These are phyloP conservation scores for Eurosta solidaginis DNA, from an alignment of 1,140 invertebrate species.

Conservation along the genomic window DNA sequence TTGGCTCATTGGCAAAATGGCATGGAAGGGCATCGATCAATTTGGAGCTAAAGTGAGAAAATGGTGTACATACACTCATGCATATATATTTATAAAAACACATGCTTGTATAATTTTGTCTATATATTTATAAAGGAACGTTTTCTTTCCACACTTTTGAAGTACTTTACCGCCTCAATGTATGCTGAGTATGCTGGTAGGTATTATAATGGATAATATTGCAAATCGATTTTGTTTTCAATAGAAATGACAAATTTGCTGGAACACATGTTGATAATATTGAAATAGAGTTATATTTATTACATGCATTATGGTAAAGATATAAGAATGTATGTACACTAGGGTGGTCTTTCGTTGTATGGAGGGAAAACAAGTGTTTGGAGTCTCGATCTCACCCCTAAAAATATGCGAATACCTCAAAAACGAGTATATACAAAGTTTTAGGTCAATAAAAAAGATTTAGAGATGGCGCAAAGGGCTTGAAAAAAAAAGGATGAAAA, in stretches of 20 bases:
- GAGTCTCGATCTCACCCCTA: too few relatives aligned
- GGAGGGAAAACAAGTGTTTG: too few relatives aligned
- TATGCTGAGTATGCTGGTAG: neutral
- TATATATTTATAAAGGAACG: neutral
- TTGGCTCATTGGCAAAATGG: slow-evolving; percentile 30
- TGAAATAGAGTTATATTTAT: too few relatives aligned
- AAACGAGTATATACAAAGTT: too few relatives aligned
- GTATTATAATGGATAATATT: neutral
- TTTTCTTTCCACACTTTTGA: neutral
- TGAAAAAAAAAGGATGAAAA: too few relatives aligned
- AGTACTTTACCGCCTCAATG: neutral
- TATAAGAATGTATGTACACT: too few relatives aligned
- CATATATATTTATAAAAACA: neutral
- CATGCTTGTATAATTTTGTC: neutral
- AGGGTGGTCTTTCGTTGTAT: too few relatives aligned
- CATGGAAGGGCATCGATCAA: neutral
- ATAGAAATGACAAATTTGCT: neutral
- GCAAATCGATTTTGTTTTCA: neutral
- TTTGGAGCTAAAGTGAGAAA: neutral
- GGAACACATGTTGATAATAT: neutral
- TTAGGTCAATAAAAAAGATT: too few relatives aligned
- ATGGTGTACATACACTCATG: too few relatives aligned
- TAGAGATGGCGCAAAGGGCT: too few relatives aligned
- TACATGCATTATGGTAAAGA: too few relatives aligned
- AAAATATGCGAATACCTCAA: too few relatives aligned